Conservation (phyloP, 1,140 invertebrate genomes). For the Cydia fagiglandana region DNA sequence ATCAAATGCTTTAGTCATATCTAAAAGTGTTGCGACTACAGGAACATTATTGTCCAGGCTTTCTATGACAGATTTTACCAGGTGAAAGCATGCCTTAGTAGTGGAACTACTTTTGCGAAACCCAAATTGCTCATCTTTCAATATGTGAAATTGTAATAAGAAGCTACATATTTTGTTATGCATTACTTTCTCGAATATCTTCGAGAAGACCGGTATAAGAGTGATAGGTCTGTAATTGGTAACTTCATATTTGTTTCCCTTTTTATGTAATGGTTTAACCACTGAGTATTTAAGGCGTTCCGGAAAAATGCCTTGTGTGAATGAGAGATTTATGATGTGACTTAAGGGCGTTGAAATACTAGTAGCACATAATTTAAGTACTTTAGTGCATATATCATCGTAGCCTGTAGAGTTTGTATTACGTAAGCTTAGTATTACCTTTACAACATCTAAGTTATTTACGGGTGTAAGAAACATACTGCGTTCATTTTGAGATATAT, state of each 20-base stretch:
- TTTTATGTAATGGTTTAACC: conserved; percentile 8
- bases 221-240: conserved; percentile 17
- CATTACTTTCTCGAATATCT: conserved; percentile 31
- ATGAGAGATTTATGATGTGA: conserved; percentile 9
- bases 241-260: not conserved
- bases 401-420: conserved; percentile 21
- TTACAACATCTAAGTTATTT: too few species aligned
- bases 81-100: conserved; percentile 13
- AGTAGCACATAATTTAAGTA: not conserved
- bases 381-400: conserved; percentile 10
- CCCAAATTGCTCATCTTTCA: not conserved
- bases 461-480: too few species aligned
- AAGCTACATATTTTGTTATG: conserved; percentile 5
- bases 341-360: not conserved
- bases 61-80: conserved; percentile 16
- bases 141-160: not conserved
- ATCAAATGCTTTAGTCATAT: conserved; percentile 34
- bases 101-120: conserved; percentile 11
- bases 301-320: not conserved
- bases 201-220: conserved; percentile 13
- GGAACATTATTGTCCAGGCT: conserved; percentile 7
- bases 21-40: not conserved
- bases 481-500: too few species aligned
- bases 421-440: too few species aligned
- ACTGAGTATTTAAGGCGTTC: not conserved